A percentile compares a stretch with the other conserved stretches of the same genome.
phyloP scores from a whole-genome alignment of 2,888 invertebrate species.

The Lapara coniferarum region DNA sequence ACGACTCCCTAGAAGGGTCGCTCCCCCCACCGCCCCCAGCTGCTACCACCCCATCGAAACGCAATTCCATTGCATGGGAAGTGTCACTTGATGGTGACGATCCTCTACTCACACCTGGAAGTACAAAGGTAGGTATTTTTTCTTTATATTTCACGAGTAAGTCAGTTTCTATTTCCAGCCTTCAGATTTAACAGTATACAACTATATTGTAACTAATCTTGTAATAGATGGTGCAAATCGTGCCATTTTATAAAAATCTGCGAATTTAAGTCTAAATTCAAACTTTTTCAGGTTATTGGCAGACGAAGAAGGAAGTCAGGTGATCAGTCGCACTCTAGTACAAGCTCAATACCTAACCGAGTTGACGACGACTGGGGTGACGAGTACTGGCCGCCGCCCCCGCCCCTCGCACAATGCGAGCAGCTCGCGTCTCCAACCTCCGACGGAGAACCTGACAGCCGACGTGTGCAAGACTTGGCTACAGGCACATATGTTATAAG shows the following conservation, averaged over 20 bases:
- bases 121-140: constrained; percentile 81
- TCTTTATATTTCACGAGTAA: neutral
- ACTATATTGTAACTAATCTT: no score
- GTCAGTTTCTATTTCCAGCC: neutral
- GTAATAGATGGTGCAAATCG: no score
- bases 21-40: constrained; percentile 86
- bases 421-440: constrained; percentile 88
- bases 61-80: constrained; percentile 94
- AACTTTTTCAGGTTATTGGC: constrained; percentile 79
- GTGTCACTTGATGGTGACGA: constrained; percentile 90
- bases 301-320: constrained; percentile 82
- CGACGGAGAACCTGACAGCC: constrained; percentile 76
- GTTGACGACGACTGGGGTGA: constrained; percentile 85
- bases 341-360: constrained; percentile 88
- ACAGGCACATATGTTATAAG: constrained; percentile 92
- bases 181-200: no score
- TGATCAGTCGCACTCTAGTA: constrained; percentile 85
- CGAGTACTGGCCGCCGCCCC: constrained; percentile 89
- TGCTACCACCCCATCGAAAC: constrained; percentile 85
- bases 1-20: constrained; percentile 92
- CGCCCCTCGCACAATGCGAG: constrained; percentile 85
- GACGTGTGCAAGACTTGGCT: constrained; percentile 65
- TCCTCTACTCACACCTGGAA: constrained; percentile 87
- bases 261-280: no score
- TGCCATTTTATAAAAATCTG: no score